Evolutionary conservation across 2,888 invertebrate species (phyloP).

Genomic region (Dryadula phaetusa): DNA sequence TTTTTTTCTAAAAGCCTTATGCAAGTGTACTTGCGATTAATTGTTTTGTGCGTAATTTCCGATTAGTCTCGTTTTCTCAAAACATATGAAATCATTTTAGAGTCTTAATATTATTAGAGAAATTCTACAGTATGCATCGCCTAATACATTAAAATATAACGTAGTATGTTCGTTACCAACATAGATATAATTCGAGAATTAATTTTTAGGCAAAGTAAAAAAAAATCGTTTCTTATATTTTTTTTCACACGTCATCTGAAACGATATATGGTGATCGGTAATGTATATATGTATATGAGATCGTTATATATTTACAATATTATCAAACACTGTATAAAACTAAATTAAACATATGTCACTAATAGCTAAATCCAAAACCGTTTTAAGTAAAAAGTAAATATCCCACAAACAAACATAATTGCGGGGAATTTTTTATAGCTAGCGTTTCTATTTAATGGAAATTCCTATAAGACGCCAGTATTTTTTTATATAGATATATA

Average conservation of each 20-base stretch:
- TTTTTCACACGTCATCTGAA: not conserved
- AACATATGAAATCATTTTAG: conserved; percentile 19
- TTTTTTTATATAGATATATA: conserved; percentile 4
- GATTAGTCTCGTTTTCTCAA: not conserved
- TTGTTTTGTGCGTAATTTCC: conserved; percentile 41
- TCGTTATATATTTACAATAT: conserved; percentile 32
- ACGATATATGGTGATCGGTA: not conserved
- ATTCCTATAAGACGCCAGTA: conserved; percentile 9
- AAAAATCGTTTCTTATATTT: not conserved
- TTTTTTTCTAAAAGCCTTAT: conserved; percentile 19
- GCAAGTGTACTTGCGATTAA: conserved; percentile 22
- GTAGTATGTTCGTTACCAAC: not conserved
- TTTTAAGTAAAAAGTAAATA: conserved; percentile 22
- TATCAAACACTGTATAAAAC: conserved; percentile 11
- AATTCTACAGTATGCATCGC: conserved; percentile 6
- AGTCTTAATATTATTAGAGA: conserved; percentile 13
- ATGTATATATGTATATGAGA: conserved; percentile 20
- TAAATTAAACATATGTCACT: not conserved
- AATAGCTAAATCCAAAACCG: conserved; percentile 25
- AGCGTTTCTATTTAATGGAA: conserved; percentile 8
- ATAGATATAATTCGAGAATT: not conserved
- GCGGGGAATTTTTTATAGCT: not conserved
- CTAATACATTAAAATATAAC: not conserved
- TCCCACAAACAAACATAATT: not conserved
- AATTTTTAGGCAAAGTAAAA: not conserved